Base-by-base conservation (phyloP, 2,797 vertebrate species). In the Galagoides demidoff region DNA sequence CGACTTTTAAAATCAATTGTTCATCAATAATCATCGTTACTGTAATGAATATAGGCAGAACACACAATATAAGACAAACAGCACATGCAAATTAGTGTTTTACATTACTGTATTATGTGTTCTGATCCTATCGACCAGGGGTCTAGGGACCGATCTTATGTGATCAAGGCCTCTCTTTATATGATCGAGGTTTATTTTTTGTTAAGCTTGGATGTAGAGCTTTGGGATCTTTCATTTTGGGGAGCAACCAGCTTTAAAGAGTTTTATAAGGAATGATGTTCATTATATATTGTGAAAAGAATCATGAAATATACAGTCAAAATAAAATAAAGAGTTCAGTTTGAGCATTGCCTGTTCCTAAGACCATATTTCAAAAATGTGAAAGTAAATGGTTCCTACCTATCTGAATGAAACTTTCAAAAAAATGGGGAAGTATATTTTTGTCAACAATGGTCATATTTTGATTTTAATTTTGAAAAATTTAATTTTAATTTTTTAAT, bases 81-180 rank as follows among this genome's bases (percentile, higher is more conserved):
- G 78, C 22, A 5, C 88, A 77, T 78, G 85, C 83, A 96, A 97
- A 96, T 97, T 94, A 39, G 23, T 70, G 84, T 82, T 94, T 96
- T 91, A 77, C 27, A 0, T 81, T 92, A 34, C 34, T 63, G 29
- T 93, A 5, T 79, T 77, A 77, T 49, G 49, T 55, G 27, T 74
- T 97, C 95, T 95, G 92, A 97, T 96, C 88, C 84, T 63, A 74
- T 82, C 74, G 79, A 2, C 83, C 90, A 90, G 5, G 64, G 83
- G 92, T 31, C 63, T 55, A 19, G 86, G 90, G 92, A 85, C 39
- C 29, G 74, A 31, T 92, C 27, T 63, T 92, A 84, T 86, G 59
- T 82, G 78, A 94, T 97, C 81, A 97, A 89, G 49, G 85, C 93
- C 90, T 89, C 81, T 88, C 77, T 95, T 94, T 96, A 49, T 70